Percentiles rank a stretch among this genome's conserved stretches.
Evolutionary conservation across 2,888 invertebrate genomes (phyloP).

Genomic region (Diogma glabrata): DNA sequence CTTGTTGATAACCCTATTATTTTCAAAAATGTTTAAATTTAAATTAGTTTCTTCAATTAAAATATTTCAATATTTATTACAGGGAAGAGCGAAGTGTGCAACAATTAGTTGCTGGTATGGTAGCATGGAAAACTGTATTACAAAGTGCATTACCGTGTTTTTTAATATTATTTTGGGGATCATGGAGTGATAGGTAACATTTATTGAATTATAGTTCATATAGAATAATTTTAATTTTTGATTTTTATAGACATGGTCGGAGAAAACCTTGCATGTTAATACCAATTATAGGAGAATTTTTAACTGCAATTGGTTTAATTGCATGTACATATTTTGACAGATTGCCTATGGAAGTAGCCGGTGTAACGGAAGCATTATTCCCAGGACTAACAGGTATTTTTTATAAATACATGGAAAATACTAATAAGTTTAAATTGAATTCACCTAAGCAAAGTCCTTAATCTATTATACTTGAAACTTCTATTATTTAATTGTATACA

Average conservation of each 20-base stretch:
- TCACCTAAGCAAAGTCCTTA: no score
- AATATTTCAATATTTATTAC: constrained; percentile 33
- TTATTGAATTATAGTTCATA: background rate
- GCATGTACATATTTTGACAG: constrained; percentile 69
- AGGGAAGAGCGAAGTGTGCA: constrained; percentile 55
- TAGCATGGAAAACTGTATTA: constrained; percentile 75
- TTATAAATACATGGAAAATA: background rate
- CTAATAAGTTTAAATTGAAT: no score
- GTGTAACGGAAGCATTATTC: constrained; percentile 68
- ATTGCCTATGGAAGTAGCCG: constrained; percentile 69
- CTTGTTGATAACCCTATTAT: no score
- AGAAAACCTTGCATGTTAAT: constrained; percentile 64
- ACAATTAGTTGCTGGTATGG: constrained; percentile 64
- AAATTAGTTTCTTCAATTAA: background rate
- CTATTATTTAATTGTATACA: no score
- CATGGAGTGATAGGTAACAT: constrained; percentile 58
- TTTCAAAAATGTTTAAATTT: no score
- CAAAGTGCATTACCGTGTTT: constrained; percentile 74
- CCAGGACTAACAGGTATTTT: constrained; percentile 52
- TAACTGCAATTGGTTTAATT: constrained; percentile 66
- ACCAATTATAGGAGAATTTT: constrained; percentile 68
- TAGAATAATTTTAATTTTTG: background rate
- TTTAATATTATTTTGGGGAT: constrained; percentile 70
- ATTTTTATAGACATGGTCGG: constrained; percentile 27
- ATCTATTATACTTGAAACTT: no score